These are phyloP conservation scores for Pristiophorus japonicus DNA, from an alignment of 2,113 vertebrate genomes.

Conservation along the genomic window DNA sequence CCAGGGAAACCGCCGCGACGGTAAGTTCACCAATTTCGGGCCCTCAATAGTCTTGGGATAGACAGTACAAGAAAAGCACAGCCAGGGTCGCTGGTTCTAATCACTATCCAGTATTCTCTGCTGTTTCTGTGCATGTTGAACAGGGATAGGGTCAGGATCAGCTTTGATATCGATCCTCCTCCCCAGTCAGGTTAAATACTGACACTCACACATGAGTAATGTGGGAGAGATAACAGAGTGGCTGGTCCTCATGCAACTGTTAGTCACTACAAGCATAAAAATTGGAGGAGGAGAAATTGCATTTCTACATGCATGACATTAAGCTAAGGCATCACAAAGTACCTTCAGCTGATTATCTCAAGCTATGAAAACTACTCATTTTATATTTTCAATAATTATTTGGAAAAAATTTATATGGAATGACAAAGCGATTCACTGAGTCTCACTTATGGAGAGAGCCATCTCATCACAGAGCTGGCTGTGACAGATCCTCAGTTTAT, in stretches of 20 bases:
- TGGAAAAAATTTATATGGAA: neutral
- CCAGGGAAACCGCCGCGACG: too few relatives aligned
- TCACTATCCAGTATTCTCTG: too few relatives aligned
- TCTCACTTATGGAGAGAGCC: neutral
- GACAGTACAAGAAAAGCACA: too few relatives aligned
- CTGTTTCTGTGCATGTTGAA: too few relatives aligned
- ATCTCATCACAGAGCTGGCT: neutral
- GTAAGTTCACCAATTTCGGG: too few relatives aligned
- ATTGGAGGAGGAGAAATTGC: neutral
- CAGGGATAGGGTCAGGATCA: too few relatives aligned
- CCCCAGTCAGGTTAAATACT: neutral
- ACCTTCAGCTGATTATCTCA: neutral
- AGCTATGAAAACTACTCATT: neutral
- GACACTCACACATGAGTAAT: neutral
- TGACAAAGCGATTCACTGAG: neutral
- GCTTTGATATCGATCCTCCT: too few relatives aligned
- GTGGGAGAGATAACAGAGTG: neutral
- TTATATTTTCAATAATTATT: neutral
- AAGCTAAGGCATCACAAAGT: too few relatives aligned
- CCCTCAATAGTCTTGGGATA: too few relatives aligned
- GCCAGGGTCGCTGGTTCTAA: too few relatives aligned
- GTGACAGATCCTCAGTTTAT: neutral
- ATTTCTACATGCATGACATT: neutral
- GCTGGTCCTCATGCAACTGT: neutral
- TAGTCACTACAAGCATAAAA: too few relatives aligned